A percentile compares a stretch with the other conserved stretches of the same genome.
phyloP scores from a whole-genome alignment of 1,140 invertebrate species.

The Caenorhabditis inopinata region DNA sequence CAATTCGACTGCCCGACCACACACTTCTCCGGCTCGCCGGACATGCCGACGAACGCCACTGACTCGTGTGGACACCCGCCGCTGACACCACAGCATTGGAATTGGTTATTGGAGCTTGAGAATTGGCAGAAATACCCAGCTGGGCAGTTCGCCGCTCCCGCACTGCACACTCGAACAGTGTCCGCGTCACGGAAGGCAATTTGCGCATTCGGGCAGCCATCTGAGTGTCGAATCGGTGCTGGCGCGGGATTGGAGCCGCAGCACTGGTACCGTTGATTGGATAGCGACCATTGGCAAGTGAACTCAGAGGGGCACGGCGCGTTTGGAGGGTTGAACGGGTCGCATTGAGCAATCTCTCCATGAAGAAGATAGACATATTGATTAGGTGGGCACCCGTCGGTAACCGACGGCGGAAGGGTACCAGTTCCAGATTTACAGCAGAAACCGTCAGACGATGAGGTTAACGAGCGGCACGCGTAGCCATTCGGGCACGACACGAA shows the following conservation, averaged over 20 bases:
- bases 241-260: constrained; percentile 47
- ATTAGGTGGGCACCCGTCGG: constrained; percentile 43
- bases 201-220: constrained; percentile 46
- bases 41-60: constrained; percentile 46
- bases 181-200: constrained; percentile 44
- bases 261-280: constrained; percentile 48
- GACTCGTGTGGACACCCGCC: constrained; percentile 45
- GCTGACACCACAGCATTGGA: constrained; percentile 51
- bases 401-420: constrained; percentile 26
- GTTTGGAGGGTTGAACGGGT: constrained; percentile 51
- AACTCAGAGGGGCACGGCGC: constrained; percentile 47
- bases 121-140: constrained; percentile 50
- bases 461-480: constrained; percentile 35
- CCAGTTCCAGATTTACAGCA: constrained; percentile 38
- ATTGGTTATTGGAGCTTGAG: constrained; percentile 45
- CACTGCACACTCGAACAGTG: constrained; percentile 43
- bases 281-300: constrained; percentile 48
- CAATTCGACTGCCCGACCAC: constrained; percentile 48
- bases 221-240: constrained; percentile 22
- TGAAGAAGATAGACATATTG: constrained; percentile 48
- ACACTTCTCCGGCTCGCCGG: constrained; percentile 47
- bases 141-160: constrained; percentile 44
- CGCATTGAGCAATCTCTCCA: constrained; percentile 48
- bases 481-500: constrained; percentile 45
- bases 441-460: constrained; percentile 44